Evolutionary conservation across 2,797 vertebrate species (phyloP).

Genomic region (Eulemur albifrons): DNA sequence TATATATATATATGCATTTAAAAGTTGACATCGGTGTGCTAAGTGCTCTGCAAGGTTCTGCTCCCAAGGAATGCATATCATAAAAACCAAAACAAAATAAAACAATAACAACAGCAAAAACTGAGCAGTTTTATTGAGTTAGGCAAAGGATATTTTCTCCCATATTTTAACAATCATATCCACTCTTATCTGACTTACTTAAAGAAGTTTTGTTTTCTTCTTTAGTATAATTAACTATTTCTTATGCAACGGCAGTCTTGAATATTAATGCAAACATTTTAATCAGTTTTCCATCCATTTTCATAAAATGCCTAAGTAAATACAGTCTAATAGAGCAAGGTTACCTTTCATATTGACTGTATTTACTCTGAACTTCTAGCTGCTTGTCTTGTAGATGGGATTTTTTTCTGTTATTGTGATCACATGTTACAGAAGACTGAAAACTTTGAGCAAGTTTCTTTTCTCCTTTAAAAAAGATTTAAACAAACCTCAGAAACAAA

Average conservation of each 20-base stretch:
- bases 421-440: neutral
- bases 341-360: neutral
- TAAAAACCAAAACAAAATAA: neutral
- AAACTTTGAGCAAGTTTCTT: neutral
- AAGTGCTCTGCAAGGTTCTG: neutral
- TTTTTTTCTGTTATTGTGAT: neutral
- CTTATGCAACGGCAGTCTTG: neutral
- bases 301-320: neutral
- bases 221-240: neutral
- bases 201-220: neutral
- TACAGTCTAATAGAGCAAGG: neutral
- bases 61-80: neutral
- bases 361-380: neutral
- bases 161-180: neutral
- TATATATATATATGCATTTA: neutral
- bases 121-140: neutral
- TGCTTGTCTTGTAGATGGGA: neutral
- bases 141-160: neutral
- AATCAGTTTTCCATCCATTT: neutral
- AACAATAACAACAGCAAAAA: neutral
- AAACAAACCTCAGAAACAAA: neutral
- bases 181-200: neutral
- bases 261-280: neutral
- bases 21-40: neutral
- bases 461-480: neutral